Evolutionary conservation across 2,797 vertebrate species (phyloP).

Genomic region (Parotocinclus haroldoi): DNA sequence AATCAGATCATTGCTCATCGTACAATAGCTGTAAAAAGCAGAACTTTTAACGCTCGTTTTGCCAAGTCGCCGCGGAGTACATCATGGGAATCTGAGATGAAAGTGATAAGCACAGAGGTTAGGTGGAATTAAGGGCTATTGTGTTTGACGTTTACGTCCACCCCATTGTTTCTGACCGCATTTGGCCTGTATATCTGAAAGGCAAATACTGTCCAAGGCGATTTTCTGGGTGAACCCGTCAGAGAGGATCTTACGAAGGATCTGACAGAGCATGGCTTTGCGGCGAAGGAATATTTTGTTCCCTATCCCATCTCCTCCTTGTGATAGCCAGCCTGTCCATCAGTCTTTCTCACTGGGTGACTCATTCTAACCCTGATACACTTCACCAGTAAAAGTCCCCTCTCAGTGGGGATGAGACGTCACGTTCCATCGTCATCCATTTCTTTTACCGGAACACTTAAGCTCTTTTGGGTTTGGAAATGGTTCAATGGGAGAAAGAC

Average conservation of each 20-base stretch:
- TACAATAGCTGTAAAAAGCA: slow-evolving; percentile 2
- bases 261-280: slow-evolving; percentile 43
- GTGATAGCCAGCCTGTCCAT: slow-evolving; percentile 40
- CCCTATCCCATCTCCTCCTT: slow-evolving; percentile 47
- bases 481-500: slow-evolving; percentile 15
- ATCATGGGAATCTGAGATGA: slow-evolving; percentile 17
- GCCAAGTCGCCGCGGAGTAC: slow-evolving; percentile 13
- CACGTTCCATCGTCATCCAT: slow-evolving; percentile 28
- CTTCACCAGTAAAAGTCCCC: slow-evolving; percentile 34
- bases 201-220: slow-evolving; percentile 1
- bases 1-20: slow-evolving; percentile 20
- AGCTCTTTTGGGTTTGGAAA: slow-evolving; percentile 28
- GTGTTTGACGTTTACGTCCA: slow-evolving; percentile 1
- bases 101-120: slow-evolving; percentile 10
- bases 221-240: slow-evolving; percentile 46
- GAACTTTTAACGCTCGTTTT: not conserved
- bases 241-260: slow-evolving; percentile 27
- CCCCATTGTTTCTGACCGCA: slow-evolving; percentile 25
- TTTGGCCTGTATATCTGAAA: slow-evolving; percentile 7
- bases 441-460: slow-evolving; percentile 18
- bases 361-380: slow-evolving; percentile 52
- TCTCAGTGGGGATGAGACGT: slow-evolving; percentile 31
- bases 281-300: slow-evolving; percentile 35
- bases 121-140: slow-evolving; percentile 15
- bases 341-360: slow-evolving; percentile 43